Percentiles rank a stretch among this genome's conserved stretches.
These are phyloP conservation scores for Antennarius maculatus DNA, from an alignment of 2,797 vertebrate genomes.

Conservation along the genomic window DNA sequence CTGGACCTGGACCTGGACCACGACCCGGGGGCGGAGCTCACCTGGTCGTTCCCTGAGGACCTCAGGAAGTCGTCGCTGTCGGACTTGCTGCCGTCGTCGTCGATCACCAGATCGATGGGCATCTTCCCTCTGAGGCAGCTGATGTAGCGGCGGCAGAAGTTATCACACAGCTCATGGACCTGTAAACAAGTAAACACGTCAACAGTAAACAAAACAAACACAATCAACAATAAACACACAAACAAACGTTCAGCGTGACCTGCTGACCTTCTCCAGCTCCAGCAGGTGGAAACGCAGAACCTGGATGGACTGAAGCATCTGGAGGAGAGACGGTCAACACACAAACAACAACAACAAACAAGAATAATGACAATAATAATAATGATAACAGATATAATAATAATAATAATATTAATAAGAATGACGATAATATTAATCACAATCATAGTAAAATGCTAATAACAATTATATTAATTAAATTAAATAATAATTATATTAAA, in stretches of 20 bases:
- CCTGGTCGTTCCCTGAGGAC: slow-evolving; percentile 89
- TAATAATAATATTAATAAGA: too few relatives aligned
- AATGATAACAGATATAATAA: too few relatives aligned
- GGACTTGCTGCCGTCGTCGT: slow-evolving; percentile 92
- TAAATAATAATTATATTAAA: too few relatives aligned
- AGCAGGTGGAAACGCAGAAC: slow-evolving; percentile 78
- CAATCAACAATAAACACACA: too few relatives aligned
- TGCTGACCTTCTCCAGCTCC: slow-evolving; percentile 76
- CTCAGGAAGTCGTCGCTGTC: slow-evolving; percentile 92
- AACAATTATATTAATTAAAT: too few relatives aligned
- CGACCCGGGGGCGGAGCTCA: slow-evolving; percentile 59
- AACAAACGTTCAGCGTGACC: too few relatives aligned
- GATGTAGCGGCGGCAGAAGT: slow-evolving; percentile 98
- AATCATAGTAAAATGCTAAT: too few relatives aligned
- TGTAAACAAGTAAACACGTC: slow-evolving; percentile 43
- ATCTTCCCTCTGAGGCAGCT: slow-evolving; percentile 98
- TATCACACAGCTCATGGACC: slow-evolving; percentile 97
- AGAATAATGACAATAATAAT: neutral
- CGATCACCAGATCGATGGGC: slow-evolving; percentile 95
- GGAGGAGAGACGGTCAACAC: too few relatives aligned
- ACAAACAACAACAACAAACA: neutral
- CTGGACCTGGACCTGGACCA: too few relatives aligned
- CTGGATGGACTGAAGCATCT: slow-evolving; percentile 79
- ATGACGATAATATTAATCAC: too few relatives aligned
- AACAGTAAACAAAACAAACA: neutral